phyloP scores from a whole-genome alignment of 2,888 invertebrate genomes.

The Hecatera dysodea region DNA sequence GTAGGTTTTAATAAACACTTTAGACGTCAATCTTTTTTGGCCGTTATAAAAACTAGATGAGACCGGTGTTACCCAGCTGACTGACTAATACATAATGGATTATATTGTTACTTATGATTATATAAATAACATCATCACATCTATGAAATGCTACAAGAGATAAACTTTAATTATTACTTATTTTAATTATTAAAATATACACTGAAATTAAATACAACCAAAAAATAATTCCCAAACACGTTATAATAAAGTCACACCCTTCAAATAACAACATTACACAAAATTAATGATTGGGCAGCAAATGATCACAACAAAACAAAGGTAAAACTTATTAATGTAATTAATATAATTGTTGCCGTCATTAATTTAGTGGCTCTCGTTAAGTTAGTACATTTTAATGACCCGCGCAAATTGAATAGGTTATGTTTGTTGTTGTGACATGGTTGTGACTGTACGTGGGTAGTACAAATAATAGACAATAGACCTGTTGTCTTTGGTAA shows the following conservation, averaged over 20 bases:
- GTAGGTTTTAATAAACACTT: too few species aligned
- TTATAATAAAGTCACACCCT: constrained; percentile 7
- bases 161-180: too few species aligned
- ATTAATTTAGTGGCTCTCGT: constrained; percentile 54
- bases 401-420: constrained; percentile 33
- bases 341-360: constrained; percentile 41
- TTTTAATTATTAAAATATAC: too few species aligned
- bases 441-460: constrained; percentile 38
- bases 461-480: not conserved
- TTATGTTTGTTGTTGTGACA: constrained; percentile 41
- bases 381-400: constrained; percentile 55
- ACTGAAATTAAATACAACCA: not conserved
- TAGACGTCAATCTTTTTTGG: too few species aligned
- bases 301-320: constrained; percentile 37
- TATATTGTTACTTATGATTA: too few species aligned
- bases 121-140: too few species aligned
- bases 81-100: too few species aligned
- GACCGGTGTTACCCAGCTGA: too few species aligned
- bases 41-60: too few species aligned
- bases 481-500: constrained; percentile 4
- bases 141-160: too few species aligned
- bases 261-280: constrained; percentile 19
- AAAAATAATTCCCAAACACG: constrained; percentile 1
- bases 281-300: constrained; percentile 47
- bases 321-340: constrained; percentile 57